phyloP scores from a whole-genome alignment of 2,113 vertebrate species.

The Scomber colias region DNA sequence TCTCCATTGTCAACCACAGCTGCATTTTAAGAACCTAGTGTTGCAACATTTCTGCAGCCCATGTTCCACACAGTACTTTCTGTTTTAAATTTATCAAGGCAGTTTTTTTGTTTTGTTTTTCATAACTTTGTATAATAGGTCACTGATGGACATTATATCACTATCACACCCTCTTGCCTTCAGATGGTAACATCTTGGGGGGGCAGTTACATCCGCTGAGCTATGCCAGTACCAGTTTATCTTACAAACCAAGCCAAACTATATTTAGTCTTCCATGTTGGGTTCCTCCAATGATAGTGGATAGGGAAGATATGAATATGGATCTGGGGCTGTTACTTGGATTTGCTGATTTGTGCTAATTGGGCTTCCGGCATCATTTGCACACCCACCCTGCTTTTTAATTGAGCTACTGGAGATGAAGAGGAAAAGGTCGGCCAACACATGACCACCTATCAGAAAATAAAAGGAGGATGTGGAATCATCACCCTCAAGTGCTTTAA shows the following conservation, averaged over 20 bases:
- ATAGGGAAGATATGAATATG: not conserved
- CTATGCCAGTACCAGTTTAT: conserved; percentile 60
- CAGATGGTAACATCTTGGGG: conserved; percentile 68
- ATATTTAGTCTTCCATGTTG: conserved; percentile 46
- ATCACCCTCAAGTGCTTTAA: not conserved
- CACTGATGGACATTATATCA: not conserved
- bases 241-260: conserved; percentile 50
- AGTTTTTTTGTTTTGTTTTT: not conserved
- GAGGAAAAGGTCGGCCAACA: conserved; percentile 24
- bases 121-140: not conserved
- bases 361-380: conserved; percentile 9
- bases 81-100: not conserved
- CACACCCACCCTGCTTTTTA: not conserved
- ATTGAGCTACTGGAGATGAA: not conserved
- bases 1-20: not conserved
- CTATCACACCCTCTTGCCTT: conserved; percentile 29
- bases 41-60: not conserved
- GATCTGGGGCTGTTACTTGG: not conserved
- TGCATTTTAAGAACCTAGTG: no score
- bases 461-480: not conserved
- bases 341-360: conserved; percentile 31
- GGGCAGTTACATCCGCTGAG: conserved; percentile 51
- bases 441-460: not conserved
- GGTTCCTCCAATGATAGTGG: not conserved
- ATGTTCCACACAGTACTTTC: not conserved